phyloP scores from a whole-genome alignment of 2,888 invertebrate species.

The Erpobdella octoculata region DNA sequence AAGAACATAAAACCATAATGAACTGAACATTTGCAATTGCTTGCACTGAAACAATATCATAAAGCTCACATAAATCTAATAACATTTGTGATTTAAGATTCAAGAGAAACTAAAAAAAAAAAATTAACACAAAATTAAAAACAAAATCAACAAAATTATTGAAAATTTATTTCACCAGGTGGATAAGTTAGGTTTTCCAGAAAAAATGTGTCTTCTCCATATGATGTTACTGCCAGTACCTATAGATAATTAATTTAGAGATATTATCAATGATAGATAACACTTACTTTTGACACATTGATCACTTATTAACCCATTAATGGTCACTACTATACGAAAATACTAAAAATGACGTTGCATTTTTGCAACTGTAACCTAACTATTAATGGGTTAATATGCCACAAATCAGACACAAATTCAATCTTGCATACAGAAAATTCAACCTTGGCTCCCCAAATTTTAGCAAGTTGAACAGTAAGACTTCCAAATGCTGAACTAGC shows the following conservation, averaged over 20 bases:
- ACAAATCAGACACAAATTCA: too few species aligned
- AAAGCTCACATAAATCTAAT: background rate
- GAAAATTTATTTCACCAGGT: conserved; percentile 21
- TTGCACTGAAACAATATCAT: too few species aligned
- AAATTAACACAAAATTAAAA: background rate
- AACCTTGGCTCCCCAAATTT: conserved; percentile 54
- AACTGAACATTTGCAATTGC: too few species aligned
- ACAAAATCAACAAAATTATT: conserved; percentile 7
- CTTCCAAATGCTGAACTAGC: conserved; percentile 53
- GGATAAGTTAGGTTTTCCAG: conserved; percentile 24
- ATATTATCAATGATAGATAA: conserved; percentile 11
- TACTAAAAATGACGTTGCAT: too few species aligned
- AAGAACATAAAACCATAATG: too few species aligned
- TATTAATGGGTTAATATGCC: too few species aligned
- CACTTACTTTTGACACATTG: background rate
- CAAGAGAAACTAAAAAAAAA: background rate
- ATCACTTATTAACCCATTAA: background rate
- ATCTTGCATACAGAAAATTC: background rate
- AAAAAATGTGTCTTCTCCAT: conserved; percentile 16
- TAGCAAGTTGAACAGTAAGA: conserved; percentile 52
- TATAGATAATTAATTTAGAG: background rate
- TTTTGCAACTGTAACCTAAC: too few species aligned
- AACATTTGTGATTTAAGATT: background rate
- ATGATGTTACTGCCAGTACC: conserved; percentile 30
- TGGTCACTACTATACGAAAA: too few species aligned